phyloP scores from a whole-genome alignment of 2,888 invertebrate genomes.

The Drosophila eohydei region DNA sequence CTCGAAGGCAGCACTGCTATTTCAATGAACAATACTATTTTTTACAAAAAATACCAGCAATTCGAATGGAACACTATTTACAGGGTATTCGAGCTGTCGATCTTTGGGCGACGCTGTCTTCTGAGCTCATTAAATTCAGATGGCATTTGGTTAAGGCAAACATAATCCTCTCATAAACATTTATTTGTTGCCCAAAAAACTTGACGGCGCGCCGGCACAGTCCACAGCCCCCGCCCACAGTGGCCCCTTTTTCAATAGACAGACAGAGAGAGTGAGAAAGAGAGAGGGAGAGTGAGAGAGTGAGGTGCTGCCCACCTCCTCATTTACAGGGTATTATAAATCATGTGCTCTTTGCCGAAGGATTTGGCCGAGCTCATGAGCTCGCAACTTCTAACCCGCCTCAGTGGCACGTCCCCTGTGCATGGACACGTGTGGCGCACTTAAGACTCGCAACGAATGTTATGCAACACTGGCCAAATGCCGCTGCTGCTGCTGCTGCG shows the following conservation, averaged over 20 bases:
- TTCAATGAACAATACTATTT: too few relatives aligned
- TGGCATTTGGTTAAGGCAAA: conserved; percentile 69
- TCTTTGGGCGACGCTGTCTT: background rate
- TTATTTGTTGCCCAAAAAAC: conserved; percentile 37
- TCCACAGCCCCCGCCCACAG: background rate
- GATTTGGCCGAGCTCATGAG: conserved; percentile 31
- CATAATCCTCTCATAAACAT: conserved; percentile 83
- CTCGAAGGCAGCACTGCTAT: too few relatives aligned
- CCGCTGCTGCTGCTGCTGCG: background rate
- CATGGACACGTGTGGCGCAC: conserved; percentile 35
- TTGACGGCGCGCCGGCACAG: conserved; percentile 14
- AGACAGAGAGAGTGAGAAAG: background rate
- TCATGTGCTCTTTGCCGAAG: conserved; percentile 42
- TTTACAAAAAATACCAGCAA: too few relatives aligned
- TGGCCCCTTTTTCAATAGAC: background rate
- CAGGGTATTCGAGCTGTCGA: conserved; percentile 12
- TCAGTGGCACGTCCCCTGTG: background rate
- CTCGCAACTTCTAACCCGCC: background rate
- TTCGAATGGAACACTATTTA: too few relatives aligned
- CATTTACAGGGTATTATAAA: conserved; percentile 29
- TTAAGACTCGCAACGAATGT: conserved; percentile 72
- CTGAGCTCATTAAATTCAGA: conserved; percentile 77
- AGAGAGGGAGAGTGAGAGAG: background rate
- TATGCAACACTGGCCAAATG: conserved; percentile 26
- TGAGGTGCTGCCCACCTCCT: conserved; percentile 2